Percentiles rank a stretch among this genome's conserved stretches.
These are phyloP conservation scores for Cryptus viduatorius DNA, from an alignment of 2,888 invertebrate genomes.

Conservation along the genomic window DNA sequence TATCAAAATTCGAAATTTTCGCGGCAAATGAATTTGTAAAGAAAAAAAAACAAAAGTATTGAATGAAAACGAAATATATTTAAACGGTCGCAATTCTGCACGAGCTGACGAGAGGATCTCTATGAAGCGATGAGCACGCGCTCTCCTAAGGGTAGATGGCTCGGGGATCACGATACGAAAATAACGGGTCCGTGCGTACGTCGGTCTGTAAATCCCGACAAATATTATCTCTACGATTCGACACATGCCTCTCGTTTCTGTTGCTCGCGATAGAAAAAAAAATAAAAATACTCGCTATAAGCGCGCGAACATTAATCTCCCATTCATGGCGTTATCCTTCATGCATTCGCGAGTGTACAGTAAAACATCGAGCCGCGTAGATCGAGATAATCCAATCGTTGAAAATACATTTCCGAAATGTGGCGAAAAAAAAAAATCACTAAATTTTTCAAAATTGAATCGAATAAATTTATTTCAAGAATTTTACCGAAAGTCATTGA, in stretches of 20 bases:
- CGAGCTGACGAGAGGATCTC: conserved; percentile 8
- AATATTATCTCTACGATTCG: conserved; percentile 77
- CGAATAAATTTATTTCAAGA: too few species aligned
- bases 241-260: conserved; percentile 55
- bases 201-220: conserved; percentile 77
- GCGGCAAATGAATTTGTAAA: not conserved
- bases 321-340: conserved; percentile 14
- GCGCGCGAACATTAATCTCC: conserved; percentile 47
- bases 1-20: not conserved
- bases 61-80: not conserved
- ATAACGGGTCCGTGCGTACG: conserved; percentile 70
- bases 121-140: conserved; percentile 16
- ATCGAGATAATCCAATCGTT: conserved; percentile 5
- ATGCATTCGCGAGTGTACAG: conserved; percentile 14
- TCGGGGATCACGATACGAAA: conserved; percentile 73
- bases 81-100: not conserved
- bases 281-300: conserved; percentile 18
- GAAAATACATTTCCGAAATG: not conserved
- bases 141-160: conserved; percentile 3
- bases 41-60: not conserved
- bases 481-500: too few species aligned
- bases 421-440: not conserved
- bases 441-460: not conserved
- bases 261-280: conserved; percentile 23
- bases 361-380: not conserved